Evolutionary conservation across 2,888 invertebrate genomes (phyloP).

Genomic region (Tetranychus truncatus): DNA sequence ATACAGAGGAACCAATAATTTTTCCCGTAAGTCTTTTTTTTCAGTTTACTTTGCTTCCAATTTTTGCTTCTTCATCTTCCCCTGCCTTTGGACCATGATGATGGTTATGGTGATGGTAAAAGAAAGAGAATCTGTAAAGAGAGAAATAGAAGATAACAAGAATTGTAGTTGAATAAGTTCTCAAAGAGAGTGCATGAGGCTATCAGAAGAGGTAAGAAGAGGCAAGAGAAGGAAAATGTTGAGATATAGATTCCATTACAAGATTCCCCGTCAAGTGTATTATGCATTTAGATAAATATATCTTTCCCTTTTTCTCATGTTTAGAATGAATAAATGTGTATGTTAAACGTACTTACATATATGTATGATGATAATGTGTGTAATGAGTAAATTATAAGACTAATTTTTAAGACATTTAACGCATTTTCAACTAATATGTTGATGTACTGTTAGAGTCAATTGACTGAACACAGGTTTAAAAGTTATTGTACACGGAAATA

Average conservation of each 20-base stretch:
- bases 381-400: neutral
- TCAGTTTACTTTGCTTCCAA: neutral
- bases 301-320: no score
- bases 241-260: conserved; percentile 6
- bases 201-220: neutral
- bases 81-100: neutral
- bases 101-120: neutral
- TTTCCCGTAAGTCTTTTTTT: neutral
- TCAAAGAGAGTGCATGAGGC: neutral
- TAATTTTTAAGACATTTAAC: neutral
- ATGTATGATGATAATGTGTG: neutral
- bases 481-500: no score
- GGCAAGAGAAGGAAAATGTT: neutral
- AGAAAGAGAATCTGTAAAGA: conserved; percentile 2
- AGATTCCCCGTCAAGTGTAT: neutral
- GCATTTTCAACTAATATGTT: neutral
- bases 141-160: conserved; percentile 6
- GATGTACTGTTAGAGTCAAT: no score
- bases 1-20: conserved; percentile 1
- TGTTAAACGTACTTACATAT: neutral
- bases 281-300: neutral
- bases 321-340: neutral
- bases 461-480: no score
- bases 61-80: neutral
- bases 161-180: neutral